Evolutionary conservation across 2,113 vertebrate species (phyloP).

Genomic region (Apodemus sylvaticus): DNA sequence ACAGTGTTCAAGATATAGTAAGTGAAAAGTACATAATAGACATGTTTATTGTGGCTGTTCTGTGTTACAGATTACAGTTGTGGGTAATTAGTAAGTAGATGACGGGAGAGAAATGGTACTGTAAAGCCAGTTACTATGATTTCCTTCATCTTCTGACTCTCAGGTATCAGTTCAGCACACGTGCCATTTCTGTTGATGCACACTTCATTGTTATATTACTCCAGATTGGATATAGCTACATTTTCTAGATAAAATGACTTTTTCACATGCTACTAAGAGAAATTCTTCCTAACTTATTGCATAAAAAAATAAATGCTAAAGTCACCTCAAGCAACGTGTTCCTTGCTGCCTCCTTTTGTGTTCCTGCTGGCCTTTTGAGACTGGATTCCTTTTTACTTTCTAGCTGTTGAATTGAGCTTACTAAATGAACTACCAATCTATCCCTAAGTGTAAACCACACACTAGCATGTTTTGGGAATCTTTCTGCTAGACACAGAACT

Average conservation of each 20-base stretch:
- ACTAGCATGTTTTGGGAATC: not conserved
- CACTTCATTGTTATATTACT: not conserved
- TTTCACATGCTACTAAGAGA: not conserved
- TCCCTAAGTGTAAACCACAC: not conserved
- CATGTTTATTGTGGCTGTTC: not conserved
- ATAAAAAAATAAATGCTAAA: not conserved
- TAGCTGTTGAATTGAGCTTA: not conserved
- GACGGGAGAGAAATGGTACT: not conserved
- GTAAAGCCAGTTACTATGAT: not conserved
- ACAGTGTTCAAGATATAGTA: slow-evolving; percentile 3
- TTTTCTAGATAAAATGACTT: not conserved
- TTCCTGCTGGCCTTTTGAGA: not conserved
- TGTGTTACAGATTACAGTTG: not conserved
- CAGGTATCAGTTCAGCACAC: not conserved
- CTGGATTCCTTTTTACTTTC: not conserved
- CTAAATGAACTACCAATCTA: not conserved
- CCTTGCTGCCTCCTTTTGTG: not conserved
- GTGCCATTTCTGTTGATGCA: not conserved
- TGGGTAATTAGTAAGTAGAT: not conserved
- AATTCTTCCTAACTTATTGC: not conserved
- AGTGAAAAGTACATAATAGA: not conserved
- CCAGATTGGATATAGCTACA: not conserved
- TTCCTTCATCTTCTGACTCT: not conserved
- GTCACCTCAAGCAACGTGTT: not conserved
- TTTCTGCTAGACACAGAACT: not conserved